A percentile compares a stretch with the other conserved stretches of the same genome.
These are phyloP conservation scores for Junonia oenone DNA, from an alignment of 2,888 invertebrate species.

Conservation along the genomic window DNA sequence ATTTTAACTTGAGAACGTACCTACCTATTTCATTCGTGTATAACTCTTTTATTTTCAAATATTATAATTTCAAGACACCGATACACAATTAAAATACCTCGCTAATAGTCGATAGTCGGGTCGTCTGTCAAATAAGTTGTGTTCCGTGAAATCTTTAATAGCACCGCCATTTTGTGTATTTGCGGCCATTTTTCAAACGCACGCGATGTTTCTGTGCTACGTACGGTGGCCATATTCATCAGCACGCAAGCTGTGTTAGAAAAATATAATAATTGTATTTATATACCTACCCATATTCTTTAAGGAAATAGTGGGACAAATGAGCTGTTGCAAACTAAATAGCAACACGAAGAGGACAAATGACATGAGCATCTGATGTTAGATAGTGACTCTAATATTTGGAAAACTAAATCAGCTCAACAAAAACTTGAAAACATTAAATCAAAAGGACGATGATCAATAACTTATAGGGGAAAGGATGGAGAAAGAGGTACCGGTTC, in stretches of 20 bases:
- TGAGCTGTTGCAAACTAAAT: too few relatives aligned
- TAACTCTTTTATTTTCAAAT: neutral
- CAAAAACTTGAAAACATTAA: too few relatives aligned
- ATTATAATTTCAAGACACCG: slow-evolving; percentile 25
- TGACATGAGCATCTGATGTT: too few relatives aligned
- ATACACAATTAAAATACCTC: slow-evolving; percentile 36
- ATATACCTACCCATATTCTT: too few relatives aligned
- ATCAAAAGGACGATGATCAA: too few relatives aligned
- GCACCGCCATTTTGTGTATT: slow-evolving; percentile 25
- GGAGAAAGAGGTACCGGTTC: too few relatives aligned
- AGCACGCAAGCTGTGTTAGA: neutral
- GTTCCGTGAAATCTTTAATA: slow-evolving; percentile 54
- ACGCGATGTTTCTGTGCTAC: slow-evolving; percentile 16
- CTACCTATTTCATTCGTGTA: too few relatives aligned
- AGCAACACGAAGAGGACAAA: too few relatives aligned
- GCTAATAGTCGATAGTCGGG: slow-evolving; percentile 22
- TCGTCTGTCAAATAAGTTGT: slow-evolving; percentile 45
- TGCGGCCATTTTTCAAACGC: slow-evolving; percentile 29
- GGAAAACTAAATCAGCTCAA: too few relatives aligned
- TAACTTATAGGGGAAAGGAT: too few relatives aligned
- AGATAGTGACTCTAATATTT: too few relatives aligned
- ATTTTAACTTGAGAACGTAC: neutral
- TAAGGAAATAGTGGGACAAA: too few relatives aligned
- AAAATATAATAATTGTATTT: neutral
- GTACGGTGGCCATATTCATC: slow-evolving; percentile 9